These are phyloP conservation scores for Eupleurogrammus muticus DNA, from an alignment of 2,797 vertebrate genomes.

Conservation along the genomic window DNA sequence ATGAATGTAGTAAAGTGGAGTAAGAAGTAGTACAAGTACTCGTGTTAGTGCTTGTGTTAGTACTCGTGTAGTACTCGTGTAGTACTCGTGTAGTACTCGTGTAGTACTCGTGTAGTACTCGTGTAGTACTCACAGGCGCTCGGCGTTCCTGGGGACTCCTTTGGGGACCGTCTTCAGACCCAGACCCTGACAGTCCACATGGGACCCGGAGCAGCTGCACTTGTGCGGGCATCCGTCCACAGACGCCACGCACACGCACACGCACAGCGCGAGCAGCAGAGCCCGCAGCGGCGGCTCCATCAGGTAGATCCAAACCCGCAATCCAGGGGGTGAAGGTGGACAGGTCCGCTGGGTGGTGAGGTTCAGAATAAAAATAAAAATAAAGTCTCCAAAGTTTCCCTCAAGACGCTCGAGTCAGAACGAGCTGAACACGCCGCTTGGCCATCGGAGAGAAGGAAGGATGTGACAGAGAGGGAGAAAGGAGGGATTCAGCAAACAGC, in stretches of 20 bases:
- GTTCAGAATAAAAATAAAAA: too few relatives aligned
- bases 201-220: slow-evolving; percentile 96
- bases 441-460: slow-evolving; percentile 50
- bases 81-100: too few relatives aligned
- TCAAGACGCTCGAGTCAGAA: slow-evolving; percentile 29
- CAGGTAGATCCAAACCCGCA: too few relatives aligned
- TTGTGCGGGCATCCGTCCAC: slow-evolving; percentile 93
- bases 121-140: slow-evolving; percentile 89
- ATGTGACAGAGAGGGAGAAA: slow-evolving; percentile 13
- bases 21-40: too few relatives aligned
- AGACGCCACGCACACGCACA: slow-evolving; percentile 70
- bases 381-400: slow-evolving; percentile 54
- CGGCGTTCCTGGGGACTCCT: slow-evolving; percentile 94
- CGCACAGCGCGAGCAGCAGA: slow-evolving; percentile 68
- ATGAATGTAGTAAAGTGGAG: too few relatives aligned
- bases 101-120: too few relatives aligned
- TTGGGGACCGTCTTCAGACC: slow-evolving; percentile 91
- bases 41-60: too few relatives aligned
- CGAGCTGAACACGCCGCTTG: slow-evolving; percentile 51
- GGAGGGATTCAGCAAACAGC: too few relatives aligned
- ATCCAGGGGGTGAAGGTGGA: slow-evolving; percentile 28
- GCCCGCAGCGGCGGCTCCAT: slow-evolving; percentile 68
- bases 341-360: too few relatives aligned
- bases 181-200: slow-evolving; percentile 97
- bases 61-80: too few relatives aligned